phyloP scores from a whole-genome alignment of 1,140 invertebrate genomes.

The Hormaphis cornu region DNA sequence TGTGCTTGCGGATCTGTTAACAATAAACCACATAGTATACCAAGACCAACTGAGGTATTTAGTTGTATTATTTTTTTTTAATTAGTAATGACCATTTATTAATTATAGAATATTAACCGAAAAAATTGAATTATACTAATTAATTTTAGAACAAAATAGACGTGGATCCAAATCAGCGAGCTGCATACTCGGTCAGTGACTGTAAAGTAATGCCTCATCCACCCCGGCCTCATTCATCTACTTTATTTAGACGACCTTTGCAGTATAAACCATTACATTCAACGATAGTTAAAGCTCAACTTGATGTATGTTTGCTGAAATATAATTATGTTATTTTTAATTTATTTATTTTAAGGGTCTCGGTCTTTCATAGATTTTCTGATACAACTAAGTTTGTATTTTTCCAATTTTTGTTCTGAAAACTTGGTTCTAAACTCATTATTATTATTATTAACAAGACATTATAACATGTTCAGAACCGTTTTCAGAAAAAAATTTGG shows the following conservation, averaged over 20 bases:
- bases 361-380: no score
- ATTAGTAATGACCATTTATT: background rate
- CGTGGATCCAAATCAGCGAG: conserved; percentile 14
- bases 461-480: no score
- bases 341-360: no score
- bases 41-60: conserved; percentile 16
- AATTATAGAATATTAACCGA: background rate
- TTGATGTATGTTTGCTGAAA: conserved; percentile 45
- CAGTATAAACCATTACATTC: conserved; percentile 22
- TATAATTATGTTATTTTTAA: background rate
- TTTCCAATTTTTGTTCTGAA: no score
- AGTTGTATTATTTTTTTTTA: background rate
- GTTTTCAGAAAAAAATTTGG: no score
- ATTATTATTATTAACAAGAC: no score
- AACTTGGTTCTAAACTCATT: no score
- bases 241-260: conserved; percentile 12
- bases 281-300: conserved; percentile 47
- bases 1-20: conserved; percentile 13
- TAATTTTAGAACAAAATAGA: conserved; percentile 19
- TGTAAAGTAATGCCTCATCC: conserved; percentile 20
- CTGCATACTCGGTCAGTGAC: background rate
- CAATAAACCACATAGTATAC: conserved; percentile 18
- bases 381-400: no score
- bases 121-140: background rate
- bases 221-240: conserved; percentile 2